Evolutionary conservation across 2,888 invertebrate genomes (phyloP), one percentile per base, ranked within the genome.

Genomic region (Schrankia costaestrigalis): DNA sequence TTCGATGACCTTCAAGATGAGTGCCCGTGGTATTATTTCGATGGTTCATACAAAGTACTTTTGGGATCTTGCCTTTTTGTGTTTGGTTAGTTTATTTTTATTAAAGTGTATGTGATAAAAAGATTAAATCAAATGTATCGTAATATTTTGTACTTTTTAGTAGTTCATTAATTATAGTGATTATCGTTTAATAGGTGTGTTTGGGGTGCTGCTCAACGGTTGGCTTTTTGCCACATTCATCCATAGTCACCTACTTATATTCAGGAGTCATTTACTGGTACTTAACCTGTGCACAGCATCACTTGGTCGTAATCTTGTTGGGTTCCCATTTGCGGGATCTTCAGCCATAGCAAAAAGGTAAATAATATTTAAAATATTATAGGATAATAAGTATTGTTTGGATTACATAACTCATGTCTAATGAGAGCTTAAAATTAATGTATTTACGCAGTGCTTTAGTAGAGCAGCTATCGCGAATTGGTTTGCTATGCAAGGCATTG

Each of bases 181-280:
- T n/a, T n/a, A n/a, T n/a, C n/a, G n/a, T 53, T 62, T 59, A 58
- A 35, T 77, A 90, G 90, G 90, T 71, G 71, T 85, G 58, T 83
- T 84, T 56, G 89, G 89, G 72, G 82, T 89, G 77, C 82, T 89
- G 71, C 77, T 89, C 56, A 90, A 90, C 57, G 78, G 81, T 50
- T 90, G 90, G 90, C 81, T 90, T 41, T 86, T 86, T 63, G 78
- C 78, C 63, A 87, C 89, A 14, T 89, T 90, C 71, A 71, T 90
- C 51, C 84, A 89, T 70, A 89, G 89, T 68, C 87, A 89, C 68
- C 83, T 89, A 38, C 74, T 89, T 35, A 77, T 81, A 46, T 85
- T 83, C 59, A 86, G 79, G 66, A 89, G 87, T 67, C 89, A 90
- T 61, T 72, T 90, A 48, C 61, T 90, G 59, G 80, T 90, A 53